Conservation (phyloP, 2,888 invertebrate genomes). For the Pheosia tremula region DNA sequence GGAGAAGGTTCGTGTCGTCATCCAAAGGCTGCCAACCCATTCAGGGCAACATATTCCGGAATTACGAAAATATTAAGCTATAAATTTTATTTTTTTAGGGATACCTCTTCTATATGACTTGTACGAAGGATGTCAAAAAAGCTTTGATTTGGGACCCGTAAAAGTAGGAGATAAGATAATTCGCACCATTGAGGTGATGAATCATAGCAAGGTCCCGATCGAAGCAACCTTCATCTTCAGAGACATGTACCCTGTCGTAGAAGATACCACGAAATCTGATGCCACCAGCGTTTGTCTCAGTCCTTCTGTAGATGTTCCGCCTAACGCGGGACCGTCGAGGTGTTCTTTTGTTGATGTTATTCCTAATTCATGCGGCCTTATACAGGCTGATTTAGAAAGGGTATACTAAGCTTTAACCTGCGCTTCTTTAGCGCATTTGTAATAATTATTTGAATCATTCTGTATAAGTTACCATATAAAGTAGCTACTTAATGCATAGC, state of each 20-base stretch:
- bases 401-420: too few species aligned
- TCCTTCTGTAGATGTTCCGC: slow-evolving; percentile 41
- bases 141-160: slow-evolving; percentile 72
- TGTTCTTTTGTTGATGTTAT: slow-evolving; percentile 22
- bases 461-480: too few species aligned
- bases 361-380: too few species aligned
- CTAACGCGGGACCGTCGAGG: slow-evolving; percentile 59
- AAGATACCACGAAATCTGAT: slow-evolving; percentile 62
- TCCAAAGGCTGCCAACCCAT: background rate
- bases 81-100: slow-evolving; percentile 49
- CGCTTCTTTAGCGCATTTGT: too few species aligned
- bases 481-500: too few species aligned
- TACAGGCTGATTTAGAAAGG: too few species aligned
- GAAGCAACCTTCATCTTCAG: slow-evolving; percentile 80
- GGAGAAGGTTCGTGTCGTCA: slow-evolving; percentile 79
- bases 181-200: slow-evolving; percentile 83
- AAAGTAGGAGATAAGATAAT: slow-evolving; percentile 79
- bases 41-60: background rate
- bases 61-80: background rate
- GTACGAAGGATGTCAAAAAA: slow-evolving; percentile 78
- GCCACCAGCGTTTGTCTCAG: slow-evolving; percentile 70
- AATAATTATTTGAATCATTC: too few species aligned
- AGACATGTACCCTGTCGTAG: slow-evolving; percentile 70
- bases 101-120: slow-evolving; percentile 73
- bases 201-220: slow-evolving; percentile 82